Base-by-base conservation (phyloP, 2,888 invertebrate species). In the Pyrgus malvae region DNA sequence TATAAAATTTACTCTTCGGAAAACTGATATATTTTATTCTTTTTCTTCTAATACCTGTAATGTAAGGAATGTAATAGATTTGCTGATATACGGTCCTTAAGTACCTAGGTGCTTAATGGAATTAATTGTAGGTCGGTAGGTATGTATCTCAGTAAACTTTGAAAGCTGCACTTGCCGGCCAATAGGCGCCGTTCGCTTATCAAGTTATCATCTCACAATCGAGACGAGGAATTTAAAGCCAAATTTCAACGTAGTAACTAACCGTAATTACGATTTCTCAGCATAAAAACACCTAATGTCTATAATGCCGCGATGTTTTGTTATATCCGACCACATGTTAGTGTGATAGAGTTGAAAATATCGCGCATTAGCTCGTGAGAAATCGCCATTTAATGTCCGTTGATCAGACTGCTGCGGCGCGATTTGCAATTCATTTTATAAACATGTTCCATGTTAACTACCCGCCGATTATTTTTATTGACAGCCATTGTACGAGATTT, bases 341-440 rank as follows among this genome's bases (percentile, higher is more conserved):
- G n/a, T 12, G 37, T 19, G 16, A 45, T 37, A 37, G 11, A 38
- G 51, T 51, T 27, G 29, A 51, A 25, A 19, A 23, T 37, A 17
- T 27, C 37, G 11, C 16, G 37, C 48, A 11, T 48, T 17, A 14
- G 14, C 17, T 27, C 37, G 37, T 48, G 37, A 48, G 48, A 48
- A 48, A 48, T 48, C 48, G 48, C 37, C 48, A 48, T 48, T 48
- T 19, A 25, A 35, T 25, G 33, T 12, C 16, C 16, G 19, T n/a
- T n/a, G n/a, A n/a, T n/a, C 27, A 17, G 17, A 16, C 17, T n/a
- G n/a, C n/a, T 25, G 25, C 42, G 25, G 42, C 27, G 41, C 41
- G 23, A 25, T 51, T 44, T 37, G 19, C 44, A 37, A 51, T 51
- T 51, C 51, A 51, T 44, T 51, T 51, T 29, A 51, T 44, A 51